Evolutionary conservation across 2,888 invertebrate species (phyloP).

Genomic region (Sicus ferrugineus): DNA sequence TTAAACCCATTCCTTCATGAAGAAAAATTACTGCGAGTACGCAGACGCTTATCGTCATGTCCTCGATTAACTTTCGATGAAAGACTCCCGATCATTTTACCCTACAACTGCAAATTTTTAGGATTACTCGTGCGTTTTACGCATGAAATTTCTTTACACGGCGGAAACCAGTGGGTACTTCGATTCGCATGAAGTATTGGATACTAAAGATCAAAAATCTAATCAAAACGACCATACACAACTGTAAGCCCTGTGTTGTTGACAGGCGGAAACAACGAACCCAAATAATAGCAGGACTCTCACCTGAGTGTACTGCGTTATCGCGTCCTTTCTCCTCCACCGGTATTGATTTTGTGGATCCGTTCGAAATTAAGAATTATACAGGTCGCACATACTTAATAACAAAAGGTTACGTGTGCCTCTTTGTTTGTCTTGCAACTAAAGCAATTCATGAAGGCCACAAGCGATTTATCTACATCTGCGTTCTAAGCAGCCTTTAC

Average conservation of each 20-base stretch:
- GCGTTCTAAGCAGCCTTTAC: slow-evolving; percentile 36
- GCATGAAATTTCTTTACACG: background rate
- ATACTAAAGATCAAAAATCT: background rate
- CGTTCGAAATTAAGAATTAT: slow-evolving; percentile 48
- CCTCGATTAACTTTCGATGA: background rate
- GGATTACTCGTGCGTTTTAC: background rate
- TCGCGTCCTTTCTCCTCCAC: slow-evolving; percentile 2
- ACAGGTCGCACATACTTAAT: slow-evolving; percentile 22
- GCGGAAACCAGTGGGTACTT: background rate
- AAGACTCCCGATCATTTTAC: background rate
- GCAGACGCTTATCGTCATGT: background rate
- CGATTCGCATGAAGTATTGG: background rate
- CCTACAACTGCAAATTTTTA: background rate
- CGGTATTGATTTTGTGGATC: slow-evolving; percentile 66
- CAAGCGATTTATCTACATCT: slow-evolving; percentile 33
- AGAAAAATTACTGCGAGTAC: background rate
- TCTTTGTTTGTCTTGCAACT: slow-evolving; percentile 32
- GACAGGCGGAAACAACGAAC: background rate
- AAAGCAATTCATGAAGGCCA: slow-evolving; percentile 32
- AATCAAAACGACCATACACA: background rate
- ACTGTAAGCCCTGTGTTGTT: background rate
- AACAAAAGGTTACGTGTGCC: slow-evolving; percentile 21
- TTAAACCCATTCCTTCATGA: background rate
- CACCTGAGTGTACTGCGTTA: slow-evolving; percentile 12
- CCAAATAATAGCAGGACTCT: background rate